phyloP scores from a whole-genome alignment of 2,888 invertebrate genomes.

The Lycia hirtaria region DNA sequence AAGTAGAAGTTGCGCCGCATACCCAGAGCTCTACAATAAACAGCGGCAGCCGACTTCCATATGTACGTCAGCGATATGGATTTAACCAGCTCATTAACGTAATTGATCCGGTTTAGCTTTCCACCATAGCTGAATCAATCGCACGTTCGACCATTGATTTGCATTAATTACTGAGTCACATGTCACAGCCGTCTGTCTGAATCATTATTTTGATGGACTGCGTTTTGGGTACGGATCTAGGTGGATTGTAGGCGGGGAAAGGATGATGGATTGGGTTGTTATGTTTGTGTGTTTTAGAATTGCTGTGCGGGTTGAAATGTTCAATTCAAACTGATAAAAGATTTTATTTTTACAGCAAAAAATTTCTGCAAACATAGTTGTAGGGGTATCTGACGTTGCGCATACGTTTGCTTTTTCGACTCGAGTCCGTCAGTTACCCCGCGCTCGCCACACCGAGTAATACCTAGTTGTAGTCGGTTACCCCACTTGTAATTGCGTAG shows the following conservation, averaged over 20 bases:
- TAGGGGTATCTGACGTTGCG: no score
- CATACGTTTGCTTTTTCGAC: no score
- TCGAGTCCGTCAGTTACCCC: no score
- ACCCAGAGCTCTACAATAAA: conserved; percentile 10
- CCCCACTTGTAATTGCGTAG: no score
- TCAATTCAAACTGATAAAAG: no score
- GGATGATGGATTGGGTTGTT: not conserved
- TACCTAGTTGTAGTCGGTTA: no score
- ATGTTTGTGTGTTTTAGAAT: no score
- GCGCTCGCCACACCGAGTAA: no score
- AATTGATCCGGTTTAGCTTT: conserved; percentile 84
- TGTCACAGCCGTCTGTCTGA: conserved; percentile 72
- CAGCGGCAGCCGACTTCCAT: conserved; percentile 27
- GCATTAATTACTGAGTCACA: conserved; percentile 80
- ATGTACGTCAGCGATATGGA: conserved; percentile 55
- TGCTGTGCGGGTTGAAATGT: no score
- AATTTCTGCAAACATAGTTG: no score
- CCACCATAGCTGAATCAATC: conserved; percentile 57
- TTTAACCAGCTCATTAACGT: conserved; percentile 80
- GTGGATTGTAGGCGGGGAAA: conserved; percentile 24
- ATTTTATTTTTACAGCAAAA: no score
- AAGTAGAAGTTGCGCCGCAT: conserved; percentile 15
- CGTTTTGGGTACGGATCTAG: conserved; percentile 44
- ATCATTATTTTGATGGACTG: conserved; percentile 75
- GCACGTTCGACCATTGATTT: conserved; percentile 80